Evolutionary conservation across 2,113 vertebrate species (phyloP).

Genomic region (Miniopterus natalensis): DNA sequence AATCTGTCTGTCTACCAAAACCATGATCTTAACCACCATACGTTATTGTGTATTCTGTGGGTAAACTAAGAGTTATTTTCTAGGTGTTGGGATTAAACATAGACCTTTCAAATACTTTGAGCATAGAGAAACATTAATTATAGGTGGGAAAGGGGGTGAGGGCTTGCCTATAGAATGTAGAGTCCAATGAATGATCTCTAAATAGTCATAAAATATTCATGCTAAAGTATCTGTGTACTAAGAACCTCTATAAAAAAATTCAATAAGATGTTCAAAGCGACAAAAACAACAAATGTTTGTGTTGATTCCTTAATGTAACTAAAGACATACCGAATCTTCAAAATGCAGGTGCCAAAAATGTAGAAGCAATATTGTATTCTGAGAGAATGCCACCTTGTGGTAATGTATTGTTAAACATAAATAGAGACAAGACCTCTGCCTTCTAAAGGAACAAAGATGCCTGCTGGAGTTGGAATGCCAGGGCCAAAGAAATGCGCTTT

Average conservation of each 20-base stretch:
- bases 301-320: background rate
- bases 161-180: background rate
- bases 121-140: background rate
- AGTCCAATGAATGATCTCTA: background rate
- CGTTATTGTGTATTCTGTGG: background rate
- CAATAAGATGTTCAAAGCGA: background rate
- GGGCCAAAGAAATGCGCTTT: background rate
- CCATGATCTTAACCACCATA: background rate
- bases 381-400: conserved; percentile 81
- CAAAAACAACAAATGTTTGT: background rate
- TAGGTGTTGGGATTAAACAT: background rate
- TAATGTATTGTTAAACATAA: conserved; percentile 46
- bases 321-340: conserved; percentile 4
- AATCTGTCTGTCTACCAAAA: background rate
- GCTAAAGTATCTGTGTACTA: background rate
- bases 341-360: conserved; percentile 66
- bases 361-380: conserved; percentile 77
- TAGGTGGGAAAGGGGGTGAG: background rate
- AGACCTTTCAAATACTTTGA: background rate
- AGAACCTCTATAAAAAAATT: background rate
- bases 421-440: background rate
- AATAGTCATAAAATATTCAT: background rate
- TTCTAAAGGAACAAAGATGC: background rate
- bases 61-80: conserved; percentile 11
- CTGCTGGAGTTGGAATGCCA: background rate